phyloP scores from a whole-genome alignment of 2,113 vertebrate species.

The Trogon surrucura region DNA sequence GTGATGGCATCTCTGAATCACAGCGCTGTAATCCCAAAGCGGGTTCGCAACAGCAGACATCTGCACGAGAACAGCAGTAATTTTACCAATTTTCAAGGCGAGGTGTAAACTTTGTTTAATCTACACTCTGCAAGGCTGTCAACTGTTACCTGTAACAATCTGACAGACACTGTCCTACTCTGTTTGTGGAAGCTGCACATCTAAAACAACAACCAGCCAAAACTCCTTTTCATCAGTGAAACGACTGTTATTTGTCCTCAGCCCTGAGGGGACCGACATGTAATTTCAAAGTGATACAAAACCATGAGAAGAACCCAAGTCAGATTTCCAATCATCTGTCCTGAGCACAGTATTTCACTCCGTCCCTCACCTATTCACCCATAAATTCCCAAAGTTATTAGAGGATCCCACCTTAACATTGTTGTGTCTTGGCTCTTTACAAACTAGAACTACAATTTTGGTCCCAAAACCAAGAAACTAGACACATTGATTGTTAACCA shows the following conservation, averaged over 20 bases:
- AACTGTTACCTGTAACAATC: not conserved
- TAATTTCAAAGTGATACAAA: rapidly evolving
- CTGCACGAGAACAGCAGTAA: not conserved
- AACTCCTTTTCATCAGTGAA: not conserved
- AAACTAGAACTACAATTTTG: not conserved
- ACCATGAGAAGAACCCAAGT: not conserved
- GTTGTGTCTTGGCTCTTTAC: not conserved
- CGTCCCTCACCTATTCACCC: not conserved
- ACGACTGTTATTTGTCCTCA: not conserved
- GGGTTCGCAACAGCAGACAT: not conserved
- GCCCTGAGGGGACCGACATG: not conserved
- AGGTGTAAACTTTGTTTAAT: not conserved
- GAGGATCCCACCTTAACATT: not conserved
- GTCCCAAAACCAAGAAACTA: not conserved
- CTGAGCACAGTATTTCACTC: not conserved
- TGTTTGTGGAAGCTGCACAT: not conserved
- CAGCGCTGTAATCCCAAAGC: not conserved
- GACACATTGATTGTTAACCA: not conserved
- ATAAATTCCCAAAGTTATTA: not conserved
- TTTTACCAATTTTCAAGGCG: not conserved
- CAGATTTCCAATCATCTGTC: not conserved
- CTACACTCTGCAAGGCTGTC: not conserved
- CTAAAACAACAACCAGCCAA: not conserved
- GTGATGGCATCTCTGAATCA: not conserved
- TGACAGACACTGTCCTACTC: not conserved